A percentile compares a stretch with the other conserved stretches of the same genome.
These are phyloP conservation scores for Hemithea aestivaria DNA, from an alignment of 2,888 invertebrate genomes.

Conservation along the genomic window DNA sequence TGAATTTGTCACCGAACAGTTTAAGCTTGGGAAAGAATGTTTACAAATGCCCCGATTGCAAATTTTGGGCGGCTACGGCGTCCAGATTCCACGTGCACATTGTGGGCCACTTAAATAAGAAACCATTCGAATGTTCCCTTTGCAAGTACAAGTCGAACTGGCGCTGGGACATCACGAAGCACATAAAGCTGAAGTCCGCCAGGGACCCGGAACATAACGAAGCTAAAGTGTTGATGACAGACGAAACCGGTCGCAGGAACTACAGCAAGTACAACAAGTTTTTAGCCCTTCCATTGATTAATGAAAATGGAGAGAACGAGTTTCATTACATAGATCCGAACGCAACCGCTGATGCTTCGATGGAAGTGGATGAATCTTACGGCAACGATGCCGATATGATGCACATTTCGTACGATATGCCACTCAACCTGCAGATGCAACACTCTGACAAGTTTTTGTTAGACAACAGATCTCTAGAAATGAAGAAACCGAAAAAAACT, in stretches of 20 bases:
- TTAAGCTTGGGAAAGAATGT: slow-evolving; percentile 84
- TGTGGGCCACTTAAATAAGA: slow-evolving; percentile 94
- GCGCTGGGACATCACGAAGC: slow-evolving; percentile 98
- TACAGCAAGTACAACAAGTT: slow-evolving; percentile 96
- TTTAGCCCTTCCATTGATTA: slow-evolving; percentile 81
- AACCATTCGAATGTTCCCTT: slow-evolving; percentile 96
- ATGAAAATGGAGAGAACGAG: slow-evolving; percentile 76
- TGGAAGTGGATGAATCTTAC: slow-evolving; percentile 66
- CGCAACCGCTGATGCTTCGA: slow-evolving; percentile 57
- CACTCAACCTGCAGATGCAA: slow-evolving; percentile 79
- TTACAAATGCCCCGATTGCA: slow-evolving; percentile 95
- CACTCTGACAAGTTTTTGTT: slow-evolving; percentile 48
- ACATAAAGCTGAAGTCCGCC: slow-evolving; percentile 93
- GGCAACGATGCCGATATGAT: slow-evolving; percentile 61
- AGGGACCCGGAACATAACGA: slow-evolving; percentile 89
- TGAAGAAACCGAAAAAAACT: slow-evolving; percentile 82
- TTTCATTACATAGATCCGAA: slow-evolving; percentile 67
- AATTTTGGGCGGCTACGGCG: slow-evolving; percentile 95
- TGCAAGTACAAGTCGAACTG: slow-evolving; percentile 97
- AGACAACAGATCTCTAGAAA: slow-evolving; percentile 50
- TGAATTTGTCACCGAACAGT: slow-evolving; percentile 78
- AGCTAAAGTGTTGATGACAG: slow-evolving; percentile 92
- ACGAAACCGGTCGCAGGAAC: slow-evolving; percentile 93
- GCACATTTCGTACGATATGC: slow-evolving; percentile 71
- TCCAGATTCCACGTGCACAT: slow-evolving; percentile 96